Conservation (phyloP, 2,113 vertebrate genomes). For the Tor tambroides region DNA sequence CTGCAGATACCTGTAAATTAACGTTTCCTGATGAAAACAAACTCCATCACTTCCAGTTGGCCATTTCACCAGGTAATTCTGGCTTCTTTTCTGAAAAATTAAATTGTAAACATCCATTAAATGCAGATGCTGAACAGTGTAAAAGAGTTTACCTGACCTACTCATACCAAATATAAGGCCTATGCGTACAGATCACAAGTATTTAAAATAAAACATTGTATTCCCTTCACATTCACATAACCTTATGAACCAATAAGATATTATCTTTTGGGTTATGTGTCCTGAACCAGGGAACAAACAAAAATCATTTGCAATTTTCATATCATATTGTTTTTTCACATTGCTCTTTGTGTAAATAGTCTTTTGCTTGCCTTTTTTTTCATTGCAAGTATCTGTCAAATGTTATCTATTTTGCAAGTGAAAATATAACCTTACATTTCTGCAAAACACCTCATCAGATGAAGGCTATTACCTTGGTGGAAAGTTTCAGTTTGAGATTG, state of each 20-base stretch:
- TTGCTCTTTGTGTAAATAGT: not conserved
- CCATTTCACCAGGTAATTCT: constrained; percentile 83
- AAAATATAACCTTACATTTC: not conserved
- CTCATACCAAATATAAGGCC: too few relatives aligned
- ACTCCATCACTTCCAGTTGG: constrained; percentile 84
- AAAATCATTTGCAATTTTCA: not conserved
- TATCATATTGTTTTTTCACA: not conserved
- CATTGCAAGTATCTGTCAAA: not conserved
- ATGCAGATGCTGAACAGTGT: not conserved
- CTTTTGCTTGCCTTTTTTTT: not conserved
- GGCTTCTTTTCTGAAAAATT: not conserved
- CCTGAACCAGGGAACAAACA: not conserved
- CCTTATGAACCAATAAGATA: not conserved
- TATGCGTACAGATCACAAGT: not conserved
- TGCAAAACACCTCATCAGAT: constrained; percentile 75
- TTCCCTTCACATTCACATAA: not conserved
- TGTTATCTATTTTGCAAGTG: not conserved
- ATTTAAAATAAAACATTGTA: not conserved
- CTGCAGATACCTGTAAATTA: constrained; percentile 85
- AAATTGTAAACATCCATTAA: not conserved
- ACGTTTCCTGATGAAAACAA: constrained; percentile 87
- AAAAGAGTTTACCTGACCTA: not conserved
- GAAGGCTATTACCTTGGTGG: constrained; percentile 99
- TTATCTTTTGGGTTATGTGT: not conserved
- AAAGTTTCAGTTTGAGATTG: constrained; percentile 96